These are phyloP conservation scores for Polyodon spathula DNA, from an alignment of 2,113 vertebrate species.

Conservation along the genomic window DNA sequence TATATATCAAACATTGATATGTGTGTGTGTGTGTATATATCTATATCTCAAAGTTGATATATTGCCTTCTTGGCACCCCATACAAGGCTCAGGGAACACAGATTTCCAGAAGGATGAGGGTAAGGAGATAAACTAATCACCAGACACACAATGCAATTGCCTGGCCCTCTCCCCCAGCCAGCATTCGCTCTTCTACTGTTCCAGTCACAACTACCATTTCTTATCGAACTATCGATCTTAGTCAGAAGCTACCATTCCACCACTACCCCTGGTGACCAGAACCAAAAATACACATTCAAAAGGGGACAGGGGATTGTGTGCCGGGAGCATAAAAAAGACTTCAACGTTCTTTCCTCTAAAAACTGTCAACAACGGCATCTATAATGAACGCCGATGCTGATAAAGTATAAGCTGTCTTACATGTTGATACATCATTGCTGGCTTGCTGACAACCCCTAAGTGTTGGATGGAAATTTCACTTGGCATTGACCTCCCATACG, in stretches of 20 bases:
- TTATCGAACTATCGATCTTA: conserved; percentile 74
- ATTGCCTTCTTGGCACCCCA: not conserved
- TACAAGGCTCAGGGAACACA: not conserved
- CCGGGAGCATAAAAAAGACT: no score
- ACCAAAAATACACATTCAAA: conserved; percentile 19
- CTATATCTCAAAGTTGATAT: no score
- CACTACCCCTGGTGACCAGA: conserved; percentile 25
- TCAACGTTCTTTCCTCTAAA: no score
- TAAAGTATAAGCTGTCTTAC: no score
- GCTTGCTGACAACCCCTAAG: no score
- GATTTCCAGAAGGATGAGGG: not conserved
- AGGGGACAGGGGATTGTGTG: not conserved
- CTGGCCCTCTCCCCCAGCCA: conserved; percentile 57
- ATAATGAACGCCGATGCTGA: no score
- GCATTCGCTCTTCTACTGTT: conserved; percentile 76
- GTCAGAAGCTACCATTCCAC: conserved; percentile 59
- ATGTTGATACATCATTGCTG: no score
- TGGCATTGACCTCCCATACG: no score
- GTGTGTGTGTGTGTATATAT: no score
- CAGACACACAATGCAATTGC: conserved; percentile 68
- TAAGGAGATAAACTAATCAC: conserved; percentile 65
- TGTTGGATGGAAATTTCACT: no score
- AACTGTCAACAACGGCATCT: no score
- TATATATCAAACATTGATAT: no score
- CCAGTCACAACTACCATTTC: conserved; percentile 75